These are phyloP conservation scores for Choristoneura fumiferana DNA, from an alignment of 1,140 invertebrate species.

Conservation along the genomic window DNA sequence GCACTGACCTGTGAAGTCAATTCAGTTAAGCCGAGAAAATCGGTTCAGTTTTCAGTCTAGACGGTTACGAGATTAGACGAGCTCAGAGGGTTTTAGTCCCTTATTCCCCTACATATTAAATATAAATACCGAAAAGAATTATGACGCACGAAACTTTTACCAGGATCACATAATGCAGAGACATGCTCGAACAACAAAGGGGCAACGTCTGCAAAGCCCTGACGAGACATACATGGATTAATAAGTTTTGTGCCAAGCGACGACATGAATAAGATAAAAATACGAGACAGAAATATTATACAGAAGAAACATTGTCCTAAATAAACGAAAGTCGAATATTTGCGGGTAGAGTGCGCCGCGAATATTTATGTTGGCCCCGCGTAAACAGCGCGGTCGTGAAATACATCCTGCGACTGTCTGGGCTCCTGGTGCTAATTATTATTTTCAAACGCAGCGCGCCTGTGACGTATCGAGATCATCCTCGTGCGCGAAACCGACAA, in stretches of 20 bases:
- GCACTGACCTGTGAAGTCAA: background rate
- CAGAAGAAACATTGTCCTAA: constrained; percentile 6
- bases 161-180: background rate
- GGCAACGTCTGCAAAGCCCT: background rate
- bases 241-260: constrained; percentile 1
- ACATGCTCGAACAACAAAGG: background rate
- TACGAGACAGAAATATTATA: constrained; percentile 11
- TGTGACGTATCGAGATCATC: too few relatives aligned
- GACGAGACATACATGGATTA: background rate
- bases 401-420: too few relatives aligned
- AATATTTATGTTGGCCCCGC: constrained; percentile 14
- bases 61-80: background rate
- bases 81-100: background rate
- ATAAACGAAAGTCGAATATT: constrained; percentile 6
- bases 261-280: constrained; percentile 14
- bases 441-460: too few relatives aligned
- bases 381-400: background rate
- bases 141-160: background rate
- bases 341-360: background rate
- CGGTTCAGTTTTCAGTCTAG: background rate
- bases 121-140: background rate
- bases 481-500: too few relatives aligned
- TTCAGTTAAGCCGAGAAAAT: background rate
- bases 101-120: background rate
- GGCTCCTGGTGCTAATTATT: too few relatives aligned